A percentile compares a stretch with the other conserved stretches of the same genome.
These are phyloP conservation scores for Hafferia zeledoni DNA, from an alignment of 2,797 vertebrate species.

Conservation along the genomic window DNA sequence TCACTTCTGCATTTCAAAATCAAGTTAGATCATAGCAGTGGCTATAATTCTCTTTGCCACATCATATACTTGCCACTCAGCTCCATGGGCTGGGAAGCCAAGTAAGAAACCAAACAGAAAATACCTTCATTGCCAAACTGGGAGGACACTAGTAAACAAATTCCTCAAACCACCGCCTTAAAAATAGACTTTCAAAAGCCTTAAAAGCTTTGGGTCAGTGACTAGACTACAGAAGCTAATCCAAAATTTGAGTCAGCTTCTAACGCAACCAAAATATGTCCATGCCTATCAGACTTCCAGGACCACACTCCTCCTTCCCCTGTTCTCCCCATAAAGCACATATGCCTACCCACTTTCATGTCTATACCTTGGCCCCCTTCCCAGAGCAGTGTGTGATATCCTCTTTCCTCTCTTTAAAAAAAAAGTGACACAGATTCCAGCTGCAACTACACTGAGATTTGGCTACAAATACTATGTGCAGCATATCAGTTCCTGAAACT, in stretches of 20 bases:
- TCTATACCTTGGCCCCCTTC: conserved; percentile 1
- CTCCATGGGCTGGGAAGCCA: neutral
- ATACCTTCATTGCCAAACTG: neutral
- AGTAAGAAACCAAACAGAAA: neutral
- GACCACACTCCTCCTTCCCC: neutral
- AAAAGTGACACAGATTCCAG: conserved; percentile 19
- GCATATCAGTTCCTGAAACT: neutral
- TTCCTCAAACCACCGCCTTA: neutral
- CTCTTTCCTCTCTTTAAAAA: conserved; percentile 11
- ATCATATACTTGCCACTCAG: neutral
- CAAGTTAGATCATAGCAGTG: neutral
- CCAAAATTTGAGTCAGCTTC: neutral
- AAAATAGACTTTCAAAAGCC: neutral
- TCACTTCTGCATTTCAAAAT: neutral
- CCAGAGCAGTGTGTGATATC: neutral
- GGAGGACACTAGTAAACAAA: neutral
- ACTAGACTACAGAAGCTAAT: neutral
- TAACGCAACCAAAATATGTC: neutral
- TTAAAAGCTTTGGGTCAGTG: neutral
- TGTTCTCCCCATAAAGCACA: neutral
- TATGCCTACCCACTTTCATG: neutral
- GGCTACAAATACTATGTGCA: neutral
- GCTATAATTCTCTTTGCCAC: neutral
- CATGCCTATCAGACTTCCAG: neutral
- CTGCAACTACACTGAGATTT: neutral